Evolutionary conservation across 1,140 invertebrate species (phyloP).

Genomic region (Aphelinus certus): DNA sequence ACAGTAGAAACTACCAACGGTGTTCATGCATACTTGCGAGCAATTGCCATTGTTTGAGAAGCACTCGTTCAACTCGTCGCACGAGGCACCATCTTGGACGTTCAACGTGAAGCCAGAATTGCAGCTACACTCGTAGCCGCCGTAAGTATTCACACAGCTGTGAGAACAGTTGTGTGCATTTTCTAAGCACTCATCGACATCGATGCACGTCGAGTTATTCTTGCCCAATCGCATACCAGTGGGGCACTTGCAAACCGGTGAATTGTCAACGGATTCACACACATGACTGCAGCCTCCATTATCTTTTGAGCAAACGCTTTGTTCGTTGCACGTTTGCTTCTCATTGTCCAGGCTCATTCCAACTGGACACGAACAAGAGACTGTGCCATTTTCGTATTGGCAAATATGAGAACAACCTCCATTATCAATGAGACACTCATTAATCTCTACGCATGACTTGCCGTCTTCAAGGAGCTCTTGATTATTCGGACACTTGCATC

Average conservation of each 20-base stretch:
- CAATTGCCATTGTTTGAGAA: conserved; percentile 66
- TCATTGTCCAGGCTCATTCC: conserved; percentile 73
- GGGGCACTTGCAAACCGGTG: conserved; percentile 64
- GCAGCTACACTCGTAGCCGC: conserved; percentile 80
- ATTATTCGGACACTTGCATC: conserved; percentile 68
- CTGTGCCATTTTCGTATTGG: conserved; percentile 60
- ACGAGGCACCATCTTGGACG: conserved; percentile 40
- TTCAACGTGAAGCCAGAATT: conserved; percentile 73
- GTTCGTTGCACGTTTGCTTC: conserved; percentile 36
- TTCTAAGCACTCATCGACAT: conserved; percentile 70
- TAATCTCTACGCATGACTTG: conserved; percentile 68
- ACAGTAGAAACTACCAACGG: conserved; percentile 65
- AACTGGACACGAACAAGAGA: conserved; percentile 72
- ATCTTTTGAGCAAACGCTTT: conserved; percentile 64
- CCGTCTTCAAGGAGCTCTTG: conserved; percentile 62
- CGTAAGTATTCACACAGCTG: conserved; percentile 77
- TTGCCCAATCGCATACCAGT: conserved; percentile 49
- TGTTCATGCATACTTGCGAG: conserved; percentile 68
- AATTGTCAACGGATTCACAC: conserved; percentile 44
- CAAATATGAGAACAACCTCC: conserved; percentile 68
- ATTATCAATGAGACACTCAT: conserved; percentile 70
- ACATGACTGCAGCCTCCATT: conserved; percentile 66
- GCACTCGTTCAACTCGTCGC: conserved; percentile 66
- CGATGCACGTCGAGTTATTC: conserved; percentile 53
- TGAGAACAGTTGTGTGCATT: conserved; percentile 63